Conservation (phyloP, 2,797 vertebrate species). For the Bradypodion ventrale region DNA sequence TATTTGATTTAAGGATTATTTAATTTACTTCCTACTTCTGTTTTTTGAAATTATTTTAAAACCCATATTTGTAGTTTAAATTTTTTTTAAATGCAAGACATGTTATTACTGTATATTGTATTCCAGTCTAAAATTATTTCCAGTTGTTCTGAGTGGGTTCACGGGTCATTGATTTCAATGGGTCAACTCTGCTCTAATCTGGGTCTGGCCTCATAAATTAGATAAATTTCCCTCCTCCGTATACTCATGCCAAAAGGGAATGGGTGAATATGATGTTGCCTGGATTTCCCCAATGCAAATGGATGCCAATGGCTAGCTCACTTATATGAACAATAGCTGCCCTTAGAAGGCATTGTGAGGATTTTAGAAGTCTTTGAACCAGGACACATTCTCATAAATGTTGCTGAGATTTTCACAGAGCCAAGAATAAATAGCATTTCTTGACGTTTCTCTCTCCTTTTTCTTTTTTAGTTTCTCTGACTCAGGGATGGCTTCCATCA, state of each 20-base stretch:
- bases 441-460: slow-evolving; percentile 25
- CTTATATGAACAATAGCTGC: too few relatives aligned
- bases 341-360: too few relatives aligned
- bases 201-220: too few relatives aligned
- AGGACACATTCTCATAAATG: slow-evolving; percentile 55
- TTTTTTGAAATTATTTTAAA: neutral
- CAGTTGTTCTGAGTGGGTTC: neutral
- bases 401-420: slow-evolving; percentile 60
- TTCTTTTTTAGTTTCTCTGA: too few relatives aligned
- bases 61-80: too few relatives aligned
- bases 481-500: neutral
- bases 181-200: too few relatives aligned
- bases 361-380: too few relatives aligned
- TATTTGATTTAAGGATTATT: neutral
- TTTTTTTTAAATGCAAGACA: neutral
- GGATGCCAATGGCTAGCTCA: too few relatives aligned
- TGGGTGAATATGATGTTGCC: too few relatives aligned
- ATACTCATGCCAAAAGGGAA: too few relatives aligned
- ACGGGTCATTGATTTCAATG: neutral
- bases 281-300: too few relatives aligned
- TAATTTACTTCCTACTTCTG: neutral
- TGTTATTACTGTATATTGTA: neutral
- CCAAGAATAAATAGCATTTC: slow-evolving; percentile 16
- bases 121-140: neutral
- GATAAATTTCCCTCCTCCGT: too few relatives aligned